Base-by-base conservation (phyloP, 2,888 invertebrate species). In the Anticlea derivata region DNA sequence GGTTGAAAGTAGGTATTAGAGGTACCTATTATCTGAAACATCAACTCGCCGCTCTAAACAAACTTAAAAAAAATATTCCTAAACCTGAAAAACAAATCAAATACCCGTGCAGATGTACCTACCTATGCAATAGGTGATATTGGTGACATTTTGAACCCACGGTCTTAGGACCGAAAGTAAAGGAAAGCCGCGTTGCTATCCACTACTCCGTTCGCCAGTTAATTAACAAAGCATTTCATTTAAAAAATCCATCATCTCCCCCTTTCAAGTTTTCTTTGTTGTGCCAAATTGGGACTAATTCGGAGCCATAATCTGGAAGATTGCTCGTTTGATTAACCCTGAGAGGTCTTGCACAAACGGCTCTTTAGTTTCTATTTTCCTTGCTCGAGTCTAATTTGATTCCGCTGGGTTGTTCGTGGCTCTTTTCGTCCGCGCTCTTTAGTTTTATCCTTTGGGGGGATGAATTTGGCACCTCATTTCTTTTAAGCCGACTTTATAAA, bases 281-380 rank as follows among this genome's bases (percentile, higher is more conserved):
- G 70, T 76, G 60, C 68, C 67, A 74, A 75, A 79, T 70, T 71
- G 73, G 66, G 63, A 61, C 66, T 75, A 76, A 79, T 79, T 76
- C 65, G 60, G 59, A 50, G 64, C 65, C 44, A 68, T 70, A 73
- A 66, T 65, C 68, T 72, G 75, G 76, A 74, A 78, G 70, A 78
- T 73, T 71, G 73, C 68, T 63, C 70, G 66, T 77, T 72, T 78
- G 75, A 78, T 75, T 78, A 72, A 74, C 70, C 64, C 62, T 66
- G 62, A 73, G 70, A 67, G 58, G 68, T 61, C 50, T 61, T 52
- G 56, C 57, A 60, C 46, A 31, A 39, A 49, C 43, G 51, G 44
- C 48, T 43, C 51, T 55, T 52, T 51, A 56, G 51, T 49, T 56
- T 54, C 47, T 48, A 52, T 52, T 52, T 56, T 48, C 46, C 46